Evolutionary conservation across 2,113 vertebrate species (phyloP), one percentile per base, ranked within the genome.

Genomic region (Peucedramus taeniatus): DNA sequence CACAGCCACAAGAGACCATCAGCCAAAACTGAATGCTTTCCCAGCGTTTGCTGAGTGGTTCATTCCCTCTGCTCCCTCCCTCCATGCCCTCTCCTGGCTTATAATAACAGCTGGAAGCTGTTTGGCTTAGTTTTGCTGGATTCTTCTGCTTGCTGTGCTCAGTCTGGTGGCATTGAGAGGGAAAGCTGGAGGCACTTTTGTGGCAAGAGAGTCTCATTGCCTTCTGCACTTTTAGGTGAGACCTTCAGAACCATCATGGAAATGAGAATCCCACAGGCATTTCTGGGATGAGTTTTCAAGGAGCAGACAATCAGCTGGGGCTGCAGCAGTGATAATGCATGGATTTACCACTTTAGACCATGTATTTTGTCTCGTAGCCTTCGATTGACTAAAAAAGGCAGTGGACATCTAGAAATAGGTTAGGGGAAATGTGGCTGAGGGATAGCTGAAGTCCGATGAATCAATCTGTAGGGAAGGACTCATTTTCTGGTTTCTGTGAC

Each of bases 31-130:
- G 86, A 97, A 96, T 56, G 64, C 94, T 94, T 94, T 96, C 87
- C 88, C 89, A 93, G 76, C 1, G 1, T 89, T 88, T 2, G 37
- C 57, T 8, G 21, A 93, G 78, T 7, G 6, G 80, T 91, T 95
- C n/a, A 13, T 94, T 90, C 54, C 66, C 66, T 53, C 47, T 2
- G 0, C 51, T 59, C 35, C 87, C 93, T 63, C 83, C 64, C 56
- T 89, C 69, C 28, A 53, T 93, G 45, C 39, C 72, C 61, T 93
- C 64, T 92, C 76, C 40, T 75, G 64, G 26, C 90, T 97, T 96
- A 96, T 97, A 97, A 97, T 97, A 97, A 96, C 95, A 94, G 85
- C 1, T 21, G 60, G 83, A 81, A 89, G 89, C 57, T 96, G 68
- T 90, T 87, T 60, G 70, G 45, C 61, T 95, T 96, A 95, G 89